These are phyloP conservation scores for Zygothrica quintamaculata DNA, from an alignment of 2,888 invertebrate species.

Conservation along the genomic window DNA sequence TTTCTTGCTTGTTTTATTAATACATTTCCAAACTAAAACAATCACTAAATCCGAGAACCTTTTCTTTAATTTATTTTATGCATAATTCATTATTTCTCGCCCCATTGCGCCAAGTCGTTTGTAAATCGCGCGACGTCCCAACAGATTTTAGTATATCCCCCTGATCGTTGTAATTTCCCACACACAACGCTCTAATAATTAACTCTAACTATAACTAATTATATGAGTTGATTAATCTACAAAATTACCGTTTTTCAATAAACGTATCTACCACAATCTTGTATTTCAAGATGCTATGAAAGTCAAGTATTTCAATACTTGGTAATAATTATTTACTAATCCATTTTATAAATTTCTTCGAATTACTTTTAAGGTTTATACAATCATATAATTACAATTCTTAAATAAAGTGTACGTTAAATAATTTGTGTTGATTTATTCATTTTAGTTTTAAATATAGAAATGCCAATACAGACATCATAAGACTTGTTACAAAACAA, in stretches of 20 bases:
- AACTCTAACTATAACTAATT: conserved; percentile 13
- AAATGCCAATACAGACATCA: no score
- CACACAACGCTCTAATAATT: conserved; percentile 44
- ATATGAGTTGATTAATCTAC: conserved; percentile 29
- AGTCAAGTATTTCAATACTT: background rate
- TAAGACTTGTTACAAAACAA: no score
- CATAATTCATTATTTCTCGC: conserved; percentile 47
- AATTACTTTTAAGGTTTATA: conserved; percentile 1
- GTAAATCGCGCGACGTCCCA: conserved; percentile 55
- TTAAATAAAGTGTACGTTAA: background rate
- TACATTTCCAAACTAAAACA: conserved; percentile 4
- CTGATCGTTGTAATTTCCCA: conserved; percentile 59
- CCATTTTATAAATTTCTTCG: background rate
- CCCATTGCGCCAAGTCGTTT: conserved; percentile 45
- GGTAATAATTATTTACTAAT: background rate
- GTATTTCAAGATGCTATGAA: conserved; percentile 16
- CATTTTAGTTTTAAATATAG: no score
- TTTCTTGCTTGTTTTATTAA: no score
- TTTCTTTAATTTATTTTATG: conserved; percentile 39
- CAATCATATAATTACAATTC: background rate
- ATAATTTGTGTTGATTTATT: background rate
- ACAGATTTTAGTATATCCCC: conserved; percentile 33
- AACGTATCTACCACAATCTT: conserved; percentile 22
- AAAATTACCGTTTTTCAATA: conserved; percentile 22
- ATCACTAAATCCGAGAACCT: conserved; percentile 26